Evolutionary conservation across 2,113 vertebrate species (phyloP).

Genomic region (Mobula hypostoma): DNA sequence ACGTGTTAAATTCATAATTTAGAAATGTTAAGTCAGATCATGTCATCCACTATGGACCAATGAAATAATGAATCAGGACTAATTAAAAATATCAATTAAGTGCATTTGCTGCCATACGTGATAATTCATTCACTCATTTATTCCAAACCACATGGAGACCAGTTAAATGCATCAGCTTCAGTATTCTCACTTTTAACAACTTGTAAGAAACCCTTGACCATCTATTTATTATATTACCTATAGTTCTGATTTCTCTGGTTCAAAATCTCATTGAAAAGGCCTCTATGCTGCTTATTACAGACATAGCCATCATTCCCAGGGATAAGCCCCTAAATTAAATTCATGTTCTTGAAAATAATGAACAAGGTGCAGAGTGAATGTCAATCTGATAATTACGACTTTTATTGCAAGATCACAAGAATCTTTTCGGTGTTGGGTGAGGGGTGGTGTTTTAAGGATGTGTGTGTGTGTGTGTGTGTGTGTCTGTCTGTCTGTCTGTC

Average conservation of each 20-base stretch:
- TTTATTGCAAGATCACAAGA: not conserved
- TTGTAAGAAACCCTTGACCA: not conserved
- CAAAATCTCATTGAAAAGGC: too few species aligned
- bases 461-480: too few species aligned
- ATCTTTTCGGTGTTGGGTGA: not conserved
- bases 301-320: not conserved
- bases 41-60: not conserved
- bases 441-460: too few species aligned
- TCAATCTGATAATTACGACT: not conserved
- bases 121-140: not conserved
- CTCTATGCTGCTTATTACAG: not conserved
- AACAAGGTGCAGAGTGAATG: not conserved
- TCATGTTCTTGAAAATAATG: slow-evolving; percentile 9
- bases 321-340: not conserved
- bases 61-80: not conserved
- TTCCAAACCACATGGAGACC: not conserved
- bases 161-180: not conserved
- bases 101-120: not conserved
- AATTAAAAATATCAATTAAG: not conserved
- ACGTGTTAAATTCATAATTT: not conserved
- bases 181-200: not conserved
- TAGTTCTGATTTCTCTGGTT: not conserved
- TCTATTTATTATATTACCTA: not conserved
- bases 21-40: not conserved
- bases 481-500: too few species aligned